Conservation (phyloP, 2,888 invertebrate genomes). For the Phyllotreta cruciferae region DNA sequence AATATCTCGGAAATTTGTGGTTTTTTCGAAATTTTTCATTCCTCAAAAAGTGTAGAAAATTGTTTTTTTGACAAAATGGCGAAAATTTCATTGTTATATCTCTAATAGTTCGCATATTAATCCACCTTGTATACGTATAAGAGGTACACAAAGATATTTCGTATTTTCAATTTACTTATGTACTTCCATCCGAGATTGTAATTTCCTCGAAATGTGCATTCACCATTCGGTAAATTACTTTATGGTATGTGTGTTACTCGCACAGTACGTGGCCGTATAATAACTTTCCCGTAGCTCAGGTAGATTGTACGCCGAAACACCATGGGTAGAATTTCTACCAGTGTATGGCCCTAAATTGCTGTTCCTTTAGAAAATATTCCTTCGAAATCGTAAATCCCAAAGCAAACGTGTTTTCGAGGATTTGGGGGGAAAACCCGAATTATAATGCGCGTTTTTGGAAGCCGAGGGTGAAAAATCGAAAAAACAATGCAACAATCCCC, state of each 20-base stretch:
- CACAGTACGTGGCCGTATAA: slow-evolving; percentile 43
- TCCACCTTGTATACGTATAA: slow-evolving; percentile 7
- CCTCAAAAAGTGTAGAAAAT: no score
- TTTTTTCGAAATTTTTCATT: no score
- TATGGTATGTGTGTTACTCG: slow-evolving; percentile 41
- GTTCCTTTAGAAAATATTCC: neutral
- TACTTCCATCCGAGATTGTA: slow-evolving; percentile 13
- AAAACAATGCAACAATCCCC: no score
- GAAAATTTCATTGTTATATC: no score
- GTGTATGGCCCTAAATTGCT: neutral
- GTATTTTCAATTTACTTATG: slow-evolving; percentile 32
- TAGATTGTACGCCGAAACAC: no score
- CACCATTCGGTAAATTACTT: slow-evolving; percentile 37
- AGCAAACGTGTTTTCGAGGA: neutral
- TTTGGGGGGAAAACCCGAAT: neutral
- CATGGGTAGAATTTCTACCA: neutral
- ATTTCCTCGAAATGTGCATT: slow-evolving; percentile 36
- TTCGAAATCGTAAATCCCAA: no score
- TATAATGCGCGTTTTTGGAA: no score
- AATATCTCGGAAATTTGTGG: no score
- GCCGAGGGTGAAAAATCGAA: no score
- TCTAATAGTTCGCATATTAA: no score
- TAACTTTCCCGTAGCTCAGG: slow-evolving; percentile 41
- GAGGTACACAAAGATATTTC: slow-evolving; percentile 26
- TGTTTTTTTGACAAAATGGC: no score